A percentile compares a stretch with the other conserved stretches of the same genome.
phyloP scores from a whole-genome alignment of 2,888 invertebrate genomes.

The Latrodectus elegans region DNA sequence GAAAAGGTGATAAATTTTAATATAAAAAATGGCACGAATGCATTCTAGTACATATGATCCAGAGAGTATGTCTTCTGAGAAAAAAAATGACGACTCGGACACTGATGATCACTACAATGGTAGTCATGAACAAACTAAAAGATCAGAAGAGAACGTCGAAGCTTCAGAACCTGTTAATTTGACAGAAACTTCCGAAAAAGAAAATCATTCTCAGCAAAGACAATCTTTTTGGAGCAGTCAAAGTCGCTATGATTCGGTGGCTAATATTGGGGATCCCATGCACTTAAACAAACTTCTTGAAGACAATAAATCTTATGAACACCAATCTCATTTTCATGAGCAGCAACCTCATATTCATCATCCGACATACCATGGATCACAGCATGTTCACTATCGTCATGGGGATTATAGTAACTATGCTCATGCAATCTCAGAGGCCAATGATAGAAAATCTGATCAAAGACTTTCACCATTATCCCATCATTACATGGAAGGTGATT shows the following conservation, averaged over 20 bases:
- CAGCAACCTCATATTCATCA: slow-evolving; percentile 53
- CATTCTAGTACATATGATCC: slow-evolving; percentile 23
- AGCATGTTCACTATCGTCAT: slow-evolving; percentile 16
- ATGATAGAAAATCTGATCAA: background rate
- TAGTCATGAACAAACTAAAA: slow-evolving; percentile 11
- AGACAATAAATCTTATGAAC: slow-evolving; percentile 23
- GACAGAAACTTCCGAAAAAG: slow-evolving; percentile 4
- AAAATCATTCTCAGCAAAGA: background rate
- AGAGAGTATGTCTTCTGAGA: slow-evolving; percentile 13
- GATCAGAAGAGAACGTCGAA: background rate
- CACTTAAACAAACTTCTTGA: slow-evolving; percentile 36
- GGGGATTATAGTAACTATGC: slow-evolving; percentile 6
- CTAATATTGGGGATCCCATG: slow-evolving; percentile 38
- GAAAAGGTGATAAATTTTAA: no score
- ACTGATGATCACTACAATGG: slow-evolving; percentile 15
- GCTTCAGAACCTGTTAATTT: slow-evolving; percentile 2
- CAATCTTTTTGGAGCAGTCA: slow-evolving; percentile 12
- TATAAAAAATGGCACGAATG: slow-evolving; percentile 41
- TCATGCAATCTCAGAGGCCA: slow-evolving; percentile 8
- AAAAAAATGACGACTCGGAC: slow-evolving; percentile 44
- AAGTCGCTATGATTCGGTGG: slow-evolving; percentile 16
- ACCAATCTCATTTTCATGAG: slow-evolving; percentile 29
- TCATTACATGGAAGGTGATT: background rate
- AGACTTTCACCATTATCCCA: background rate
- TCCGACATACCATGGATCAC: slow-evolving; percentile 16